Conservation (phyloP, 2,797 vertebrate genomes). For the Apogon hyalosoma region DNA sequence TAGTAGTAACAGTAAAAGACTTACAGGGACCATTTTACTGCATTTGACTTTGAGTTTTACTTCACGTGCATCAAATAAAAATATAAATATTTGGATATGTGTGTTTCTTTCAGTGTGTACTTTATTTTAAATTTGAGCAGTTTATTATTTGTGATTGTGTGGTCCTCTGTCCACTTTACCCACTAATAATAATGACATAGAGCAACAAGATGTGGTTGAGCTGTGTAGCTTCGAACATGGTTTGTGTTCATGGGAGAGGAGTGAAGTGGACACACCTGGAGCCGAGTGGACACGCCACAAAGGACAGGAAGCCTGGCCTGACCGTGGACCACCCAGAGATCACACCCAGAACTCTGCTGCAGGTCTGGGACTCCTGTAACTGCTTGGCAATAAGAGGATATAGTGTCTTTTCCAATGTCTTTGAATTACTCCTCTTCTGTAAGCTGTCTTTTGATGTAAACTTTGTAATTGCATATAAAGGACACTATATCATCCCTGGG, state of each 20-base stretch:
- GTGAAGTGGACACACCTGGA: slow-evolving; percentile 55
- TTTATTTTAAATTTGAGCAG: too few relatives aligned
- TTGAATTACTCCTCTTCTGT: not conserved
- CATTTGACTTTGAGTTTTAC: too few relatives aligned
- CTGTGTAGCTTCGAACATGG: slow-evolving; percentile 83
- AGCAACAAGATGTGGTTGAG: slow-evolving; percentile 61
- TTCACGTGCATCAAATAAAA: too few relatives aligned
- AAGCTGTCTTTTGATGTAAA: not conserved
- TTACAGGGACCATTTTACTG: too few relatives aligned
- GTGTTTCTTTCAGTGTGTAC: too few relatives aligned
- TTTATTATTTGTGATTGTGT: not conserved
- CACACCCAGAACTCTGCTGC: slow-evolving; percentile 82
- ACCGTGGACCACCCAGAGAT: slow-evolving; percentile 77
- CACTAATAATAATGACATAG: slow-evolving; percentile 39
- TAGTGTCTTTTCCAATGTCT: not conserved
- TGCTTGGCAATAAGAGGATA: not conserved
- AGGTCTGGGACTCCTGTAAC: slow-evolving; percentile 62
- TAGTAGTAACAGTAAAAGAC: too few relatives aligned
- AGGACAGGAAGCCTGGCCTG: slow-evolving; percentile 72
- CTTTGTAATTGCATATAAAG: slow-evolving; percentile 50
- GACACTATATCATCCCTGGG: slow-evolving; percentile 78
- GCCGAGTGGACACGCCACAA: slow-evolving; percentile 66
- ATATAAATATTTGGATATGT: too few relatives aligned
- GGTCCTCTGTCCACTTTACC: not conserved
- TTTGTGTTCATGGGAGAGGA: slow-evolving; percentile 78